Evolutionary conservation across 2,113 vertebrate genomes (phyloP), one percentile per base, ranked within the genome.

Genomic region (Cnemophilus loriae): DNA sequence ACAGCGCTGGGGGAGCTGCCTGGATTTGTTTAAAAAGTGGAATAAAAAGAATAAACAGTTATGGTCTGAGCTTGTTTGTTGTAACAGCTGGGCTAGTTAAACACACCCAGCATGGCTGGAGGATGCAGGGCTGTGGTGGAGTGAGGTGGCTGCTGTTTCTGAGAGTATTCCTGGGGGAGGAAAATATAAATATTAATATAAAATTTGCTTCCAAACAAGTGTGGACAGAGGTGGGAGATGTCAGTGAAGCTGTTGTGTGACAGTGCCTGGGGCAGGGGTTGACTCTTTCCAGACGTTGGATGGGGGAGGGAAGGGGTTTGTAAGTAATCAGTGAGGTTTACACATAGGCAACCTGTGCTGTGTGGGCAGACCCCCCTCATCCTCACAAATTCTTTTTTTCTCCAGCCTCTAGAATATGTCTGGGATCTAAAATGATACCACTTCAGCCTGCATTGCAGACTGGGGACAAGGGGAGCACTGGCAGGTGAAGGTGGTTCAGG

Each of bases 1-100:
- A 6, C 56, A 12, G 4, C 0, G 0, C 50, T 59, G 23, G 3
- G 21, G 24, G 30, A 41, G 19, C 27, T 15, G 35, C 21, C 27
- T 73, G 3, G 2, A 4, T 44, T 21, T 55, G 27, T n/a, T 68
- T 65, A 42, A 73, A 49, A 70, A 73, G 22, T 8, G 20, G 39
- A 46, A 68, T 47, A 42, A 53, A 60, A 46, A 32, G 37, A 27
- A 56, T 20, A 24, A 71, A 7, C 9, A 21, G 6, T 11, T 0
- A 1, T 56, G 33, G 30, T 18, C 52, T 41, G 55, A 63, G n/a
- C 13, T 75, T 56, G 33, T 39, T 67, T 46, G 4, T 39, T 61
- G 7, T 24, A 59, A 7, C 24, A 56, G 24, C 39, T 27, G 22
- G 13, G 11, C 11, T 47, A 49, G 68, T 63, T 26, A 21, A 75